Evolutionary conservation across 2,797 vertebrate species (phyloP).

Genomic region (Sebastes variabilis): DNA sequence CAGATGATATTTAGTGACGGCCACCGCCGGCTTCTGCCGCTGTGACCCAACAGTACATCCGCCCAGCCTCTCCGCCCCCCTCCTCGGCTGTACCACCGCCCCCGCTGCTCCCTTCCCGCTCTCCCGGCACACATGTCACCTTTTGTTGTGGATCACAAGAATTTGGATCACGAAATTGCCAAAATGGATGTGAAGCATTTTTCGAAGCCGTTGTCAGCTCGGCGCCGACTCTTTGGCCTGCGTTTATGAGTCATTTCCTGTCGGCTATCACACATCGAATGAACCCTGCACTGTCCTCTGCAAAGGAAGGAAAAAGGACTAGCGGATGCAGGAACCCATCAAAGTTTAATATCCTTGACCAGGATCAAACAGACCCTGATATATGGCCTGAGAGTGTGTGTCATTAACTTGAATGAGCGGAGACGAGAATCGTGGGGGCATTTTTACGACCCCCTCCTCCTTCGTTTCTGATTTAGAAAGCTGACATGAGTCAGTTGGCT

Average conservation of each 20-base stretch:
- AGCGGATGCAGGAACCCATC: constrained; percentile 54
- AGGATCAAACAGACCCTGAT: constrained; percentile 75
- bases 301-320: constrained; percentile 25
- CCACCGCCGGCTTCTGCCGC: neutral
- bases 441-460: constrained; percentile 63
- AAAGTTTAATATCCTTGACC: constrained; percentile 75
- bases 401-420: constrained; percentile 71
- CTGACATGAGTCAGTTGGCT: constrained; percentile 63
- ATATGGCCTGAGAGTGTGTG: constrained; percentile 61
- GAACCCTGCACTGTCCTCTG: constrained; percentile 40
- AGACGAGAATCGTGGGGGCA: constrained; percentile 61
- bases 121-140: constrained; percentile 15
- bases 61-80: neutral
- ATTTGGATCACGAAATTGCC: constrained; percentile 21
- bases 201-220: constrained; percentile 17
- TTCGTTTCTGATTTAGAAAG: constrained; percentile 74
- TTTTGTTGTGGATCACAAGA: constrained; percentile 41
- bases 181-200: constrained; percentile 45
- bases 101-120: constrained; percentile 12
- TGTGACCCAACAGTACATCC: constrained; percentile 7
- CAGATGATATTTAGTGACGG: constrained; percentile 14
- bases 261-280: constrained; percentile 36
- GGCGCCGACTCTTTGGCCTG: constrained; percentile 19
- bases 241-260: constrained; percentile 54
- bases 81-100: neutral